Conservation (phyloP, 1,140 invertebrate genomes). For the Laupala kohalensis region DNA sequence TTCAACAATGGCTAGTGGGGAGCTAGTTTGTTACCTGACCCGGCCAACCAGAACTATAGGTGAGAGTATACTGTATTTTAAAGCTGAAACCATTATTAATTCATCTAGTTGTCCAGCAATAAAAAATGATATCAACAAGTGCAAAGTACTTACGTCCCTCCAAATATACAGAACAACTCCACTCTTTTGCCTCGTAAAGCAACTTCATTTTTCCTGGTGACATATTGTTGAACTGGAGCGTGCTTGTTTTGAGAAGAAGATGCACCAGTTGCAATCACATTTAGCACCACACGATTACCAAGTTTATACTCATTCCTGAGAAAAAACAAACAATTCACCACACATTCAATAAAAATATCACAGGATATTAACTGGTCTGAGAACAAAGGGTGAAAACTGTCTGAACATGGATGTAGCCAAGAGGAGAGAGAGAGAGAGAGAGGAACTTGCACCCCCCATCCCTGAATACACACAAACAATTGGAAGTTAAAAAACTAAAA, state of each 20-base stretch:
- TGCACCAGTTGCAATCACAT: conserved; percentile 62
- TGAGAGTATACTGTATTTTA: too few relatives aligned
- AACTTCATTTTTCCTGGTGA: conserved; percentile 70
- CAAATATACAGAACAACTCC: conserved; percentile 78
- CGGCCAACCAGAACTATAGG: too few relatives aligned
- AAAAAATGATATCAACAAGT: too few relatives aligned
- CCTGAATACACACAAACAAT: not conserved
- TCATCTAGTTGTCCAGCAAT: too few relatives aligned
- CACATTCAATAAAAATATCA: not conserved
- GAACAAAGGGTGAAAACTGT: not conserved
- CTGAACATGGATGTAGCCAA: too few relatives aligned
- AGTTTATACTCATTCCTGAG: conserved; percentile 76
- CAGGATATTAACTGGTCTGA: not conserved
- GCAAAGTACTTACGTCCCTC: conserved; percentile 62
- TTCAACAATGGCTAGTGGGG: too few relatives aligned
- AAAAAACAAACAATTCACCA: conserved; percentile 4
- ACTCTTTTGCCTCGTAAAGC: conserved; percentile 67
- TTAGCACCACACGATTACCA: conserved; percentile 66
- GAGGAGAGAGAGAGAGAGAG: too few relatives aligned
- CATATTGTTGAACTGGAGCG: conserved; percentile 65
- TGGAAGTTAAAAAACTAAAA: not conserved
- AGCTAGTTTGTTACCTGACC: too few relatives aligned
- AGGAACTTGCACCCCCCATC: not conserved
- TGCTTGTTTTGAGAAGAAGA: conserved; percentile 63
- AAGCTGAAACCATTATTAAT: too few relatives aligned